phyloP scores from a whole-genome alignment of 2,797 vertebrate genomes.

The Tenualosa ilisha region DNA sequence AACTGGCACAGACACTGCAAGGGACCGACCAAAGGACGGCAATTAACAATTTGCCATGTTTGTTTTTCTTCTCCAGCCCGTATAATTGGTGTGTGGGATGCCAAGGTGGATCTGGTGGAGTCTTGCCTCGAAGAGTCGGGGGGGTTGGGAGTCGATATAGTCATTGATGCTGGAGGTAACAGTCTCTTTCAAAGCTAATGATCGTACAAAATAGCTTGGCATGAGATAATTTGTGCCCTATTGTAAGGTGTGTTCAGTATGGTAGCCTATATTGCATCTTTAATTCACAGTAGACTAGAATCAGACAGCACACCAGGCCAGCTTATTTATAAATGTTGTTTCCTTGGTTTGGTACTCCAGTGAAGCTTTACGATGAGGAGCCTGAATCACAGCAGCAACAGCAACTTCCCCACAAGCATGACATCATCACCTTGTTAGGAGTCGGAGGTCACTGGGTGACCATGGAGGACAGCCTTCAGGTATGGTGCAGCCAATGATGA shows the following conservation, averaged over 20 bases:
- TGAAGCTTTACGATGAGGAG: constrained; percentile 79
- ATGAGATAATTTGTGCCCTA: not conserved
- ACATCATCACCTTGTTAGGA: constrained; percentile 87
- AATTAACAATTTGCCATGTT: not conserved
- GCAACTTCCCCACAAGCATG: constrained; percentile 89
- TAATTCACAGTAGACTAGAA: not conserved
- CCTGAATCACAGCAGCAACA: constrained; percentile 63
- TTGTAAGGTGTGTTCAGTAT: too few relatives aligned
- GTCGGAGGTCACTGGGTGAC: constrained; percentile 93
- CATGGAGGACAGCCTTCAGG: constrained; percentile 86
- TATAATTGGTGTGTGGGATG: constrained; percentile 80
- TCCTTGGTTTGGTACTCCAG: constrained; percentile 60
- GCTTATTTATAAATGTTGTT: not conserved
- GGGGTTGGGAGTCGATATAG: constrained; percentile 90
- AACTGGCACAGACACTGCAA: not conserved
- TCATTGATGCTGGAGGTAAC: constrained; percentile 90
- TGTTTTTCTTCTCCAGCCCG: constrained; percentile 71
- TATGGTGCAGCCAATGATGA: constrained; percentile 47
- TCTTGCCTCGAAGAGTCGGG: constrained; percentile 92
- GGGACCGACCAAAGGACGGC: too few relatives aligned
- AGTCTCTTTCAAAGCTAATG: not conserved
- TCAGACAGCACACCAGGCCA: not conserved
- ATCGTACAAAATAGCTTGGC: not conserved
- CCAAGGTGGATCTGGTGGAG: constrained; percentile 79
- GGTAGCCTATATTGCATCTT: not conserved